Conservation (phyloP, 2,113 vertebrate species). For the Pterocles orientalis region DNA sequence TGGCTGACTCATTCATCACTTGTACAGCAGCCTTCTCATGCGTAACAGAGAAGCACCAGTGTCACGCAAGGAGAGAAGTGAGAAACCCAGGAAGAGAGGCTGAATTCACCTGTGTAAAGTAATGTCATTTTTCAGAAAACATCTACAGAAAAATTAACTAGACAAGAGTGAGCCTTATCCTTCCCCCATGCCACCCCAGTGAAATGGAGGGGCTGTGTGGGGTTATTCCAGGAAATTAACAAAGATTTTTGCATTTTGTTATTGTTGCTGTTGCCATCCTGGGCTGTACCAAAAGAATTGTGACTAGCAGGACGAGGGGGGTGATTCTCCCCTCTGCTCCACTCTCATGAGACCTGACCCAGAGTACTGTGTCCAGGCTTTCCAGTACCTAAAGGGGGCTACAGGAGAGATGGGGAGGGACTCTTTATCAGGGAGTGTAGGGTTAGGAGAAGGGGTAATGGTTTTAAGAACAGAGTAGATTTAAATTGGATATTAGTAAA, state of each 20-base stretch:
- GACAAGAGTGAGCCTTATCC: not conserved
- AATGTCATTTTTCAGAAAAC: not conserved
- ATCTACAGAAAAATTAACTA: not conserved
- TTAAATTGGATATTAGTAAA: too few species aligned
- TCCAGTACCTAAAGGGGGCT: too few species aligned
- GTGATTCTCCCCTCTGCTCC: too few species aligned
- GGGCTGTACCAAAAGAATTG: too few species aligned
- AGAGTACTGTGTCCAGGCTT: too few species aligned
- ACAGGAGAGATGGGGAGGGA: too few species aligned
- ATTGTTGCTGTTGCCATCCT: not conserved
- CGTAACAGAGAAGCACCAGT: not conserved
- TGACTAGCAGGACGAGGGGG: too few species aligned
- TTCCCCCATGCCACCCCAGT: not conserved
- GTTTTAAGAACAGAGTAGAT: too few species aligned
- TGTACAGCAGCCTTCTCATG: not conserved
- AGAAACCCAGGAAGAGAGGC: not conserved
- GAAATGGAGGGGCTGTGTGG: not conserved
- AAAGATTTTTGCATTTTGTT: not conserved
- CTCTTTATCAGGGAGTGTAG: too few species aligned
- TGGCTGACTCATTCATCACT: slow-evolving; percentile 14
- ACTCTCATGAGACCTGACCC: too few species aligned
- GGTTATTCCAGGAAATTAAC: not conserved
- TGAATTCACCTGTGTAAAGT: not conserved
- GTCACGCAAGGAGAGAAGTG: not conserved
- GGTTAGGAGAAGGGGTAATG: too few species aligned